Base-by-base conservation (phyloP, 2,888 invertebrate genomes). In the Hanleya hanleyi region DNA sequence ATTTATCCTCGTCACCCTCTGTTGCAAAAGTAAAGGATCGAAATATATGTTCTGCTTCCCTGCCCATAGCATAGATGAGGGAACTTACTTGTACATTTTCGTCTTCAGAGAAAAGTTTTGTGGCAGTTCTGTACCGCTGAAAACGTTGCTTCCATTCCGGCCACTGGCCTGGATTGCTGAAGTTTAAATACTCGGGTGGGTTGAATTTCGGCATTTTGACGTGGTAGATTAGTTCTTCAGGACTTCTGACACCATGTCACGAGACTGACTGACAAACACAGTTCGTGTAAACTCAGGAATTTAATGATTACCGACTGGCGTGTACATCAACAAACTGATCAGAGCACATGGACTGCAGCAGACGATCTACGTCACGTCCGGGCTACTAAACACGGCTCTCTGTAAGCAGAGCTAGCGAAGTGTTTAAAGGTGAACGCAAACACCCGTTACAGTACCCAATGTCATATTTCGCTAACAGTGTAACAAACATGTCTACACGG, bases 71-170 rank as follows among this genome's bases (percentile, higher is more conserved):
- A 32, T 74, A 70, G 29, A 70, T 73, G 9, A 72, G 50, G 9
- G 72, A 69, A 73, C 69, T 69, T 6, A 73, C 47, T 26, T 73
- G 73, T 7, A 73, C 69, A 12, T 33, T 61, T 9, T 37, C 57
- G n/a, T 70, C 70, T 15, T 73, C 69, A 5, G 64, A 36, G 35
- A 29, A 7, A n/a, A 73, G 35, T 67, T 73, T 57, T 32, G 73
- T 69, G n/a, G 68, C 61, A 22, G 36, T 68, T n/a, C 66, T 33
- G 36, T 32, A 71, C n/a, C 66, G 32, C n/a, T 61, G 4, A 35
- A 76, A 76, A 37, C 68, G 15, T 29, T 64, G 50, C 49, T 61
- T 73, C 73, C 71, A 73, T n/a, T 76, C 71, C 7, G 49, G 66
- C 71, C 76, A 76, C 12, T 70, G 70, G 12, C 35, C 35, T 29